Base-by-base conservation (phyloP, 2,888 invertebrate genomes). In the Diabrotica balteata region DNA sequence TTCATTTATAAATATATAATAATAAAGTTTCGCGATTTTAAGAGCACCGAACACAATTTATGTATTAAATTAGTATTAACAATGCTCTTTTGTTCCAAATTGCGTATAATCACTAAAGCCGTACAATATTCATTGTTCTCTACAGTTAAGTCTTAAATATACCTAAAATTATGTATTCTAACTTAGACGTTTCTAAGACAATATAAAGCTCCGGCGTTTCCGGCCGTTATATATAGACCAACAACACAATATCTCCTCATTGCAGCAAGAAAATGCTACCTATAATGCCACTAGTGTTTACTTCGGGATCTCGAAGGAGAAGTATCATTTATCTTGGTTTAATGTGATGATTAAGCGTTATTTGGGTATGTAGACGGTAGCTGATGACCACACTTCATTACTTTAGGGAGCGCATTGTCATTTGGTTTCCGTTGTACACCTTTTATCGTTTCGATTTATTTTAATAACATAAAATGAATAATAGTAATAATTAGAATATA, bases 131-230 rank as follows among this genome's bases (percentile, higher is more conserved):
- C 42, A 44, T 50, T 59, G 50, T 50, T 59, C 43, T 50, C 4
- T 11, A n/a, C 5, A 42, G 2, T 2, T 11, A 43, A n/a, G n/a
- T 59, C 43, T 43, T 11, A 32, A 32, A 50, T 59, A 47, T 46
- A 43, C 11, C 59, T 51, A 59, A 59, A 59, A 59, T 59, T 47
- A 59, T 59, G 43, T 49, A 22, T 49, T 59, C 32, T 59, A 10
- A 50, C 50, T 59, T 10, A 4, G 50, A 59, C 42, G 49, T 11
- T 42, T 47, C 7, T 59, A 59, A 59, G 47, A 59, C 58, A 47
- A 46, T 45, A 45, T 45, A 57, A 57, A 57, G 50, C 32, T 50
- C 50, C 49, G 32, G 32, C 59, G 49, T 59, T 59, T 59, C 59
- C 59, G 51, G 6, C 8, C 7, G 43, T 59, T 59, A 50, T 59